A percentile compares a stretch with the other conserved stretches of the same genome.
Conservation (phyloP, 2,113 vertebrate species). For the Microtus oregoni region DNA sequence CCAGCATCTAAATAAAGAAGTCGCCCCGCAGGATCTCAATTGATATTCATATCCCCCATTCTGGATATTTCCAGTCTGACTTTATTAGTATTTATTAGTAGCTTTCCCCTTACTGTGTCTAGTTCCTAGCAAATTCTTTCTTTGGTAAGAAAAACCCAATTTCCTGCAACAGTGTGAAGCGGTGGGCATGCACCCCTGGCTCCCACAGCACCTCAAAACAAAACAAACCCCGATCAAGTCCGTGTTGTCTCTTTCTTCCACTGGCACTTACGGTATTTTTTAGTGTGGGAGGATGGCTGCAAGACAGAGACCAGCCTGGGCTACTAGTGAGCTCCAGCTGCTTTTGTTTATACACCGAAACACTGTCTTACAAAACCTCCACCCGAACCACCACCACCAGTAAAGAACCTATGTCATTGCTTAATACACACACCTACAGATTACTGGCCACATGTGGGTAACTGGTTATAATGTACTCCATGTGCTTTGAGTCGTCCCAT, state of each 20-base stretch:
- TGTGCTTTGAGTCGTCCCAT: no score
- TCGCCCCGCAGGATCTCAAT: background rate
- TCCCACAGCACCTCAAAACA: background rate
- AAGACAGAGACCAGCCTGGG: background rate
- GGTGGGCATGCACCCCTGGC: no score
- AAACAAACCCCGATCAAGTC: no score
- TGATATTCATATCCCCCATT: background rate
- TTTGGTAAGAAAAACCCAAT: conserved; percentile 3
- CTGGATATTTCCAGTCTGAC: background rate
- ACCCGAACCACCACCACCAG: background rate
- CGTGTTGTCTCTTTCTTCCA: background rate
- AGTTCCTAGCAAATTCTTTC: conserved; percentile 10
- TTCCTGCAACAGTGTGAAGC: background rate
- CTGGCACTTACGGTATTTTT: background rate
- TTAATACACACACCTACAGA: background rate
- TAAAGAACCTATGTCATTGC: background rate
- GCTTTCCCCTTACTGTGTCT: background rate
- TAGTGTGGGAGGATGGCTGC: background rate
- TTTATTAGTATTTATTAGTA: conserved; percentile 20
- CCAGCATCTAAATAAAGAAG: background rate
- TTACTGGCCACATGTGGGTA: background rate
- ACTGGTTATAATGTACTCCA: background rate
- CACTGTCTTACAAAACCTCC: background rate
- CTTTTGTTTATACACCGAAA: background rate
- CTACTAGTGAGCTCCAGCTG: background rate